Evolutionary conservation across 2,888 invertebrate genomes (phyloP), one percentile per base, ranked within the genome.

Genomic region (Nemotelus nigrinus): DNA sequence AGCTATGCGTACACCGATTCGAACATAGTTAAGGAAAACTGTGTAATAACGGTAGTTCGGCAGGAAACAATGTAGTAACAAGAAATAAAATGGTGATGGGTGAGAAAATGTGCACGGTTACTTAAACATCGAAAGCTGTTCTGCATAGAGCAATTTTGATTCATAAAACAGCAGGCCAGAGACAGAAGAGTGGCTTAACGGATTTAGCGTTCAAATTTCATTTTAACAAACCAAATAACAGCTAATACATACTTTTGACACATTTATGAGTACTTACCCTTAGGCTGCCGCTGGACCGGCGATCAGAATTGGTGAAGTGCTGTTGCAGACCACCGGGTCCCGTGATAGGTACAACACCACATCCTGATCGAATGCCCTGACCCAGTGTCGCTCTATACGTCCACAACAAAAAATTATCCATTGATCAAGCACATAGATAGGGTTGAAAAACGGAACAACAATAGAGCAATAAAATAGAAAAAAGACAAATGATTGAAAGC

Each of bases 331-430:
- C 87, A 81, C 86, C 86, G 55, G 87, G 86, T 83, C 87, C 87
- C 76, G 87, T 87, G 75, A 87, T 83, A 65, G 87, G 87, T 81
- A 87, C 86, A 84, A 87, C 86, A 83, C 86, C 86, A 83, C 87
- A 87, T 83, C 87, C 86, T 82, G 86, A 86, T 79, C 87, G 86
- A 80, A 87, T 87, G 83, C 87, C 87, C 85, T 87, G 87, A 84
- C 87, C 86, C 85, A 87, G 85, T 82, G 86, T 87, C 83, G 87
- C 84, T 86, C 87, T 87, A 86, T 84, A 85, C 83, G 84, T 82
- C 83, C 84, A 84, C 78, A 80, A 79, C 78, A 80, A 67, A 78
- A 65, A 53, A 41, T 58, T 70, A 39, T 70, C 70, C 70, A 70
- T 57, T 63, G 48, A 64, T 76, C 65, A 77, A 65, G 74, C 76